These are phyloP conservation scores for Betta splendens DNA, from an alignment of 2,797 vertebrate genomes.

Conservation along the genomic window DNA sequence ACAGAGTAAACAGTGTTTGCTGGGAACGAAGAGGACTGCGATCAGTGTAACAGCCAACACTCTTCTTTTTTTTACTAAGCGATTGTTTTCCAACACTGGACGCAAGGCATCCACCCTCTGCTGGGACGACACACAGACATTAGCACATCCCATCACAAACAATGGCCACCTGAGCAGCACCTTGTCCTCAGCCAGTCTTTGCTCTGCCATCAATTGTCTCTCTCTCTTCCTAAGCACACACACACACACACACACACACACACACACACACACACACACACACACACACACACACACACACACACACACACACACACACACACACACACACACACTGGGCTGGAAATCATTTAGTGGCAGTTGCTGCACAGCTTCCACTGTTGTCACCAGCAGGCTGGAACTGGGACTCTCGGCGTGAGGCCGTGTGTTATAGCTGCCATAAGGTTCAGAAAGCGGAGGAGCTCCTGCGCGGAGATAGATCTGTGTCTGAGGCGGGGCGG, in stretches of 20 bases:
- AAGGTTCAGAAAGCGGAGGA: slow-evolving; percentile 55
- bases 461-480: slow-evolving; percentile 64
- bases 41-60: too few species aligned
- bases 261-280: too few species aligned
- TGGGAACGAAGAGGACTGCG: too few species aligned
- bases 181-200: slow-evolving; percentile 36
- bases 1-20: slow-evolving; percentile 13
- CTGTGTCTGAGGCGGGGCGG: slow-evolving; percentile 60
- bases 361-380: slow-evolving; percentile 41
- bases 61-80: slow-evolving; percentile 46
- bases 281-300: too few species aligned
- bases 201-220: slow-evolving; percentile 30
- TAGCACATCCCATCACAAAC: slow-evolving; percentile 53
- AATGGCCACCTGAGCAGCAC: slow-evolving; percentile 48
- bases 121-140: slow-evolving; percentile 29
- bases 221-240: slow-evolving; percentile 34
- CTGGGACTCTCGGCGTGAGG: slow-evolving; percentile 28
- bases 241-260: too few species aligned
- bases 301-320: too few species aligned
- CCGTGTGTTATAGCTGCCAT: slow-evolving; percentile 53
- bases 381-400: slow-evolving; percentile 46
- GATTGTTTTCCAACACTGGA: slow-evolving; percentile 42
- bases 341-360: slow-evolving; percentile 55
- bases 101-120: slow-evolving; percentile 32
- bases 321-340: too few species aligned